Base-by-base conservation (phyloP, 2,797 vertebrate species). In the Sebastes nivosus region DNA sequence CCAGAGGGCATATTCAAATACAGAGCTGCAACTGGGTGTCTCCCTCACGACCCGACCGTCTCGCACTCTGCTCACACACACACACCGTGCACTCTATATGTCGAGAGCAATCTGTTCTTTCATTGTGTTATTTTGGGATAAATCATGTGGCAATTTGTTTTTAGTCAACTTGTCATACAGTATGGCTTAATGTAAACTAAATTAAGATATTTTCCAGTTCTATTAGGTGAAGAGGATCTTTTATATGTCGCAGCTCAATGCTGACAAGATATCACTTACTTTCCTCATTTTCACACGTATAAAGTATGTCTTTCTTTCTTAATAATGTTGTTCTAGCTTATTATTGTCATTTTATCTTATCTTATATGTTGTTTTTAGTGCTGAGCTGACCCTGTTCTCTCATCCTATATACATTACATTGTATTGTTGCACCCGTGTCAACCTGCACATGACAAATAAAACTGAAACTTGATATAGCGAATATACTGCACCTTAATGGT, bases 1-100 rank as follows among this genome's bases (percentile, higher is more conserved):
- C 94, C 79, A 67, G 82, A 91, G 93, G 94, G 85, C 78, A 90
- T 88, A 95, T 94, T 95, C 88, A 94, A 93, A 95, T 94, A 90
- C 93, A 77, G 92, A 91, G 89, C 91, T 88, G 91, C 87, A 90
- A 88, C 89, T 85, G 87, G 83, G 90, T 90, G 86, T 89, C 92
- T 93, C 84, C 87, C 82, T 73, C 81, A 58, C 76, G 42, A 87
- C 88, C 92, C 75, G 4, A 64, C 79, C 67, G 83, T 57, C 87
- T 87, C 72, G 82, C 86, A 73, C 87, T 86, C 80, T 60, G 74
- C 87, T 85, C 81, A 42, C 38, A 42, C 38, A 38, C 14, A 46
- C 42, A 67, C 77, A 79, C 82, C 77, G 29, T 27, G 71, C 84
- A 30, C 74, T 29, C 86, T 13, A 60, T 64, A 64, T 64, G 75